Conservation (phyloP, 2,888 invertebrate genomes). For the Herminia tarsipennalis region DNA sequence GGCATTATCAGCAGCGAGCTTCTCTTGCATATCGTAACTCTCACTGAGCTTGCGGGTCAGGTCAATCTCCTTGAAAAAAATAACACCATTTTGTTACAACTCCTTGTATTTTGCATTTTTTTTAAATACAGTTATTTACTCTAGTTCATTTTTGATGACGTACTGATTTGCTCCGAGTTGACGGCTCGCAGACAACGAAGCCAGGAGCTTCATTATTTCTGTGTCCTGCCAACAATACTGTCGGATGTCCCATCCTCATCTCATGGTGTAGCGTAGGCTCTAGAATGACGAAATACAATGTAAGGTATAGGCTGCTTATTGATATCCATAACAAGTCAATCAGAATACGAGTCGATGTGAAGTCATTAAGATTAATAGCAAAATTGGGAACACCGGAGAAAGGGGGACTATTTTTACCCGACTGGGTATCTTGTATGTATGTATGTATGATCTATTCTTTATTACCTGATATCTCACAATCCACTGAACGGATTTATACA, state of each 20-base stretch:
- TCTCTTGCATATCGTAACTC: conserved; percentile 89
- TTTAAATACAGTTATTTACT: conserved; percentile 14
- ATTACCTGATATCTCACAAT: no score
- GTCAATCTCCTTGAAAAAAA: conserved; percentile 72
- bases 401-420: no score
- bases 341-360: no score
- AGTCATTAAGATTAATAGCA: no score
- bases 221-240: conserved; percentile 53
- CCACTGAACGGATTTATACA: no score
- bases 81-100: conserved; percentile 35
- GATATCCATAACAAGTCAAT: no score
- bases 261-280: conserved; percentile 63
- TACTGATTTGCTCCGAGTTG: conserved; percentile 74
- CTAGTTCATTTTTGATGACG: conserved; percentile 47
- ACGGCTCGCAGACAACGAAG: conserved; percentile 43
- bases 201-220: conserved; percentile 28
- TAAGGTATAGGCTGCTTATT: no score
- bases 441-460: no score
- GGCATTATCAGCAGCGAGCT: conserved; percentile 88
- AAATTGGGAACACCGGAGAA: no score
- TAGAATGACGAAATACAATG: no score
- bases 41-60: conserved; percentile 86
- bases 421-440: no score
- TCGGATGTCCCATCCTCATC: conserved; percentile 67
- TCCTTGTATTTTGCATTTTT: conserved; percentile 25